These are phyloP conservation scores for Patella pellucida DNA, from an alignment of 2,888 invertebrate genomes.

Conservation along the genomic window DNA sequence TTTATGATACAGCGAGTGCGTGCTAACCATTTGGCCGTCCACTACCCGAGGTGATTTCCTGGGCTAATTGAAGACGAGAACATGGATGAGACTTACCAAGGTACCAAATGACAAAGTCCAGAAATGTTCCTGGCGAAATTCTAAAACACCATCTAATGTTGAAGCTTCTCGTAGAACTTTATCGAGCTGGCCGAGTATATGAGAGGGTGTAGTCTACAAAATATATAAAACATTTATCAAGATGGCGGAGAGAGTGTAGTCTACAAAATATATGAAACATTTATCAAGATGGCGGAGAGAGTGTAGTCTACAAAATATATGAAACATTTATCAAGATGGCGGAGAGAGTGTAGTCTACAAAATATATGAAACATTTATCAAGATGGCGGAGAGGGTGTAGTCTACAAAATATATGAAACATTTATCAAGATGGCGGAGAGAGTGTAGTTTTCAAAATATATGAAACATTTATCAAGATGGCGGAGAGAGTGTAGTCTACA, in stretches of 20 bases:
- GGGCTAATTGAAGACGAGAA: no score
- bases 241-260: conserved; percentile 76
- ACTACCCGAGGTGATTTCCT: no score
- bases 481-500: conserved; percentile 76
- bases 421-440: conserved; percentile 76
- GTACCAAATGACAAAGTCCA: conserved; percentile 78
- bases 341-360: conserved; percentile 76
- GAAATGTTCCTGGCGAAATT: conserved; percentile 77
- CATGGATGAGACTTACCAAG: conserved; percentile 69
- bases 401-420: conserved; percentile 70
- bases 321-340: conserved; percentile 76
- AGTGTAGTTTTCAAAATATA: conserved; percentile 74
- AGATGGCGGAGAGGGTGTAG: conserved; percentile 76
- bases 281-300: conserved; percentile 76
- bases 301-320: conserved; percentile 73
- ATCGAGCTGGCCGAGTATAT: conserved; percentile 76
- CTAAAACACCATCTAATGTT: conserved; percentile 77
- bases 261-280: conserved; percentile 67
- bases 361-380: conserved; percentile 72
- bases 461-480: conserved; percentile 76
- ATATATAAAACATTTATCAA: conserved; percentile 73
- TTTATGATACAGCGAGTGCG: no score
- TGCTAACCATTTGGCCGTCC: no score
- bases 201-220: conserved; percentile 76
- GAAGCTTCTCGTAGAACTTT: conserved; percentile 76